These are phyloP conservation scores for Sylvia atricapilla DNA, from an alignment of 2,113 vertebrate species.

Conservation along the genomic window DNA sequence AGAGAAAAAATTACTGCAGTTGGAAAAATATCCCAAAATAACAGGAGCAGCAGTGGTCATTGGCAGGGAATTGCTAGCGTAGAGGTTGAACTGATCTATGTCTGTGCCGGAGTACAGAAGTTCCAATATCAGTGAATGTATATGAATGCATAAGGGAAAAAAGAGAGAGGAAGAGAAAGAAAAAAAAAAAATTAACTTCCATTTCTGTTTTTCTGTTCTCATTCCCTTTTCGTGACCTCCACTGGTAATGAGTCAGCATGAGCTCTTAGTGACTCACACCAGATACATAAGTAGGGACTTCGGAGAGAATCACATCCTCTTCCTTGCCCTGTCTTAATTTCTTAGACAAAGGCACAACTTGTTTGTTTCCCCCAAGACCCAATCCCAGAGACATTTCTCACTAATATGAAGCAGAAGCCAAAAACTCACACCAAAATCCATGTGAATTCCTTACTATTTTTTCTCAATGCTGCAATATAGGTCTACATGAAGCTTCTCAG, in stretches of 20 bases:
- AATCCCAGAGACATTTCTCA: neutral
- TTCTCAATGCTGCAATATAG: neutral
- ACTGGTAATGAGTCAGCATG: neutral
- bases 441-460: neutral
- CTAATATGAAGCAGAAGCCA: neutral
- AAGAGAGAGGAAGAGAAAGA: no score
- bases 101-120: neutral
- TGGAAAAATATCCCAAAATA: neutral
- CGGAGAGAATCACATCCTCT: neutral
- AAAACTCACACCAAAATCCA: neutral
- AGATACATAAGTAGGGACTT: neutral
- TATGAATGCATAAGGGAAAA: neutral
- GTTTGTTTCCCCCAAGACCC: neutral
- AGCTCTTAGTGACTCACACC: neutral
- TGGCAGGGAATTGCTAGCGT: neutral
- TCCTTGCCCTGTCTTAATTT: neutral
- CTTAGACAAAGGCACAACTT: neutral
- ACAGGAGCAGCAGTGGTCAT: neutral
- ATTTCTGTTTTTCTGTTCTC: neutral
- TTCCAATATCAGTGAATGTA: neutral
- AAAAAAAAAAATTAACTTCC: neutral
- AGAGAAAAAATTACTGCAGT: neutral
- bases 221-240: neutral
- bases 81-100: neutral
- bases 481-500: neutral